These are phyloP conservation scores for Microctenopoma steveboyesi DNA, from an alignment of 2,797 vertebrate genomes.

Conservation along the genomic window DNA sequence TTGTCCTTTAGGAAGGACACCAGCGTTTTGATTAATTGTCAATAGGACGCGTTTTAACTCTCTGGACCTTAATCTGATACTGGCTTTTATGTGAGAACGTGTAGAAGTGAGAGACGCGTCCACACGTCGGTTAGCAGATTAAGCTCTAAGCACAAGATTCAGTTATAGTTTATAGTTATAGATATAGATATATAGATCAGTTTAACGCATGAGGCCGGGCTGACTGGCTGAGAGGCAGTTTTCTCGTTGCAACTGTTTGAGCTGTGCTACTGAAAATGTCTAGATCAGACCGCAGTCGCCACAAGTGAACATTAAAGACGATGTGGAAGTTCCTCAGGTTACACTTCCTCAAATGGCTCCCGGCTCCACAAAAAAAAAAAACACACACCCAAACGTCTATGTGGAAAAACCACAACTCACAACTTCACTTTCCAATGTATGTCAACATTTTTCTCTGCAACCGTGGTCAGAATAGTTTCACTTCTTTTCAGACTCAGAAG, in stretches of 20 bases:
- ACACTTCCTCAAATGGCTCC: conserved; percentile 28
- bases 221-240: background rate
- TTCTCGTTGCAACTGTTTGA: background rate
- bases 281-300: background rate
- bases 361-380: background rate
- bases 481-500: conserved; percentile 17
- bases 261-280: background rate
- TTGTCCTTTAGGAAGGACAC: conserved; percentile 21
- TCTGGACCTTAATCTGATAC: conserved; percentile 15
- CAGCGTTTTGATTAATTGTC: conserved; percentile 35
- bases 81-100: background rate
- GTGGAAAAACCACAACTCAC: background rate
- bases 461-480: conserved; percentile 16
- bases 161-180: too few species aligned
- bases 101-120: too few species aligned
- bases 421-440: conserved; percentile 5
- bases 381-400: background rate
- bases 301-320: background rate
- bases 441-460: conserved; percentile 4
- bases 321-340: conserved; percentile 17
- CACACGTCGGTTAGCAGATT: too few species aligned
- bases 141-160: too few species aligned
- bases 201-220: too few species aligned
- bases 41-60: conserved; percentile 10
- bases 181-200: too few species aligned